Percentiles rank a stretch among this genome's conserved stretches.
phyloP scores from a whole-genome alignment of 64 coral and sea anemone genomes.

The Porites australiensis region DNA sequence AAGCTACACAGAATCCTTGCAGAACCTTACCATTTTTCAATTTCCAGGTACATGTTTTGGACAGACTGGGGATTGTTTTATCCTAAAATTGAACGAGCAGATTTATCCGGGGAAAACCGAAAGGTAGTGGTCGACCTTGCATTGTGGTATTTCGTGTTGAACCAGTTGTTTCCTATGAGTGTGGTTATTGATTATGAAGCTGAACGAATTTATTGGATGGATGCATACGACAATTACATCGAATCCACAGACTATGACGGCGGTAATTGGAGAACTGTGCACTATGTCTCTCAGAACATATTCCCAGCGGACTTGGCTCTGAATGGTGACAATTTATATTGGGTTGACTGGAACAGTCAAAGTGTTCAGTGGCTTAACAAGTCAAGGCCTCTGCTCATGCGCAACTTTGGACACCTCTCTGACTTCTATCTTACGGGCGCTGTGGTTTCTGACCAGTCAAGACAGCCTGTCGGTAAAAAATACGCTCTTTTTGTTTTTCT shows the following conservation, averaged over 20 bases:
- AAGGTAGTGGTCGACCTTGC: background rate
- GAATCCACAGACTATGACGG: constrained; percentile 56
- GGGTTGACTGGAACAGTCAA: constrained; percentile 21
- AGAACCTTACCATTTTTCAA: background rate
- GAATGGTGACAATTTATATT: constrained; percentile 22
- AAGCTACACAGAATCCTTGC: too few species aligned
- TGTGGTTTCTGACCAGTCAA: constrained; percentile 36
- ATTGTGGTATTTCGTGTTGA: background rate
- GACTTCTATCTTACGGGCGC: background rate
- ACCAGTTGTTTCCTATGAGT: background rate
- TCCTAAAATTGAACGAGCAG: constrained; percentile 53
- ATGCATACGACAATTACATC: constrained; percentile 33
- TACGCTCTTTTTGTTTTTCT: background rate
- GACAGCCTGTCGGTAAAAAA: constrained; percentile 52
- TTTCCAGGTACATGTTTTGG: constrained; percentile 55
- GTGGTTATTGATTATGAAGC: constrained; percentile 43
- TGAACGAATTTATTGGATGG: constrained; percentile 38
- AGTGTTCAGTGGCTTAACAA: constrained; percentile 47
- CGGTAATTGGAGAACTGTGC: background rate
- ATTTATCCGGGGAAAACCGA: constrained; percentile 43
- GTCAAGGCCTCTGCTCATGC: background rate
- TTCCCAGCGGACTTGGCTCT: constrained; percentile 57
- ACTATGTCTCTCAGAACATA: background rate
- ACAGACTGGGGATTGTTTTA: constrained; percentile 25
- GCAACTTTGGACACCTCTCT: background rate